Base-by-base conservation (phyloP, 1,140 invertebrate species). In the Oncopodura yosiiana region DNA sequence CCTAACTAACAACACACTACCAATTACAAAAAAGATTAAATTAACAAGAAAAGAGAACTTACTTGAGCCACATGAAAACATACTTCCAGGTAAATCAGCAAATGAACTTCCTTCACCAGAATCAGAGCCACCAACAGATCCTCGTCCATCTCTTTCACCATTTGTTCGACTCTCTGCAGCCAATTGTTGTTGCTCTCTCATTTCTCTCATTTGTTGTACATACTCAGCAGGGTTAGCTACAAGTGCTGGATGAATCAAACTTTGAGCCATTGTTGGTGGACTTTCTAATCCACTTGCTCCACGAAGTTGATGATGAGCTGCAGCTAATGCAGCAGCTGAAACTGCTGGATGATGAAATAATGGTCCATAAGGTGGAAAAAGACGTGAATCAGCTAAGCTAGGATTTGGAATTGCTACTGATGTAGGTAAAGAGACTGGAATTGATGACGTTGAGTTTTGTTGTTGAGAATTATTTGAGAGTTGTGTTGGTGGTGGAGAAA, bases 331-430 rank as follows among this genome's bases (percentile, higher is more conserved):
- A 69, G 65, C 57, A 58, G 74, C 74, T 49, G 75, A 73, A 60
- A 73, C 71, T 55, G 71, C 70, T 61, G 70, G 73, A 63, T 80
- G 79, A 45, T 76, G 76, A 72, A 87, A 87, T 74, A 91, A 89
- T 55, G 86, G 85, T 67, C 83, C 86, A 73, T 88, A 89, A 53
- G 87, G 86, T 53, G 86, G 89, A 71, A 91, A 91, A 63, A 94
- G 83, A 73, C 94, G 87, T 58, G 87, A 91, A 73, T 94, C 90
- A 74, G 94, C 88, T 60, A 96, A 77, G 66, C 88, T 87, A 37
- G 91, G 92, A 73, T 95, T 95, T 48, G 91, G 88, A 72, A 96
- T 94, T 68, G 91, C 91, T 67, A 96, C 91, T 50, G 87, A 87
- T 36, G 89, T 92, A 55, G 89, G 87, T 69, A 93, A 77, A 53